phyloP scores from a whole-genome alignment of 2,113 vertebrate species.

The Heterotilapia buettikoferi region DNA sequence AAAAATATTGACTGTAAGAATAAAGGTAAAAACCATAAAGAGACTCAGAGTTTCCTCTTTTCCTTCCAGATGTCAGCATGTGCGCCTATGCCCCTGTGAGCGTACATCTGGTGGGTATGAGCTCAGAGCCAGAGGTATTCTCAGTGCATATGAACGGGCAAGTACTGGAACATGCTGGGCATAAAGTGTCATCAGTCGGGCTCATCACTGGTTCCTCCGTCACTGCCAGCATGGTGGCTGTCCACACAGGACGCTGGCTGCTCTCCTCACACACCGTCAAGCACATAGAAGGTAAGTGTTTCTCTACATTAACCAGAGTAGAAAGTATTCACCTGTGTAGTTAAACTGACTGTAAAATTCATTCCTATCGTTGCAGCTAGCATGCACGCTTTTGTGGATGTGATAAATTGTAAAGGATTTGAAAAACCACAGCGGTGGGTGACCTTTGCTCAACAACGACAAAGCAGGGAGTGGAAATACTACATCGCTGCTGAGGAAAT shows the following conservation, averaged over 20 bases:
- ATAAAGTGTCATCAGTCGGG: conserved; percentile 78
- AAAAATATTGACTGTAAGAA: neutral
- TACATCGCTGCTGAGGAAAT: conserved; percentile 93
- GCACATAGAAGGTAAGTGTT: conserved; percentile 79
- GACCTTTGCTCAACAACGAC: conserved; percentile 63
- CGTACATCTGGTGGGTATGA: conserved; percentile 91
- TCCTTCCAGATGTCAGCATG: conserved; percentile 74
- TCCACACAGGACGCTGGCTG: conserved; percentile 80
- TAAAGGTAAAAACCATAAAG: neutral
- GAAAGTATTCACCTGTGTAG: neutral
- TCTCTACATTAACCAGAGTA: neutral
- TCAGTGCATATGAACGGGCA: conserved; percentile 92
- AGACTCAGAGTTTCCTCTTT: neutral
- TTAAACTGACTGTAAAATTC: neutral
- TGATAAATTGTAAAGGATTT: conserved; percentile 73
- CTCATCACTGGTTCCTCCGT: conserved; percentile 80
- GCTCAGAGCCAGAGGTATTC: conserved; percentile 87
- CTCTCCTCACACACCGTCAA: conserved; percentile 81
- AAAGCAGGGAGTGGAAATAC: conserved; percentile 82
- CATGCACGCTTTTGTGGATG: conserved; percentile 78
- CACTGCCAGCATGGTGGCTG: conserved; percentile 80
- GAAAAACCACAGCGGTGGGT: conserved; percentile 52
- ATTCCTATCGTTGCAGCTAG: conserved; percentile 66
- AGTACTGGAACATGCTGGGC: conserved; percentile 77
- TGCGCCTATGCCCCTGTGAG: conserved; percentile 79